Evolutionary conservation across 2,113 vertebrate genomes (phyloP), one percentile per base, ranked within the genome.

Genomic region (Stigmatopora nigra): DNA sequence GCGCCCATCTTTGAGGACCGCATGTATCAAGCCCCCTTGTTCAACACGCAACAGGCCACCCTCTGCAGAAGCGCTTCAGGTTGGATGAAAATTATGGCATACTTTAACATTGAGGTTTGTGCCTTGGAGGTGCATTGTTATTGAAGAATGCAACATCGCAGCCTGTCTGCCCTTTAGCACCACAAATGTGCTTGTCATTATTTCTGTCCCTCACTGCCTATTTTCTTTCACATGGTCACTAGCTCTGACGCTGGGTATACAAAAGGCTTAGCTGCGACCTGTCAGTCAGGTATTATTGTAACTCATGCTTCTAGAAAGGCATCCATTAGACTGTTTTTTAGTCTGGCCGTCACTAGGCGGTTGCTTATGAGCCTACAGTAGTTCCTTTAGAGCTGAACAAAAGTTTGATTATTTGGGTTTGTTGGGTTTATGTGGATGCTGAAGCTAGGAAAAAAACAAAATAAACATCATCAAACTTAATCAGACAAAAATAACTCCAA

Each of bases 1-100:
- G 93, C 93, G 15, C 95, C 95, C 5, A 97, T 98, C 78, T 99
- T 96, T 2, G 95, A 99, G 85, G 95, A 94, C 65, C 91, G 92
- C 71, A 90, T 94, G 0, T 95, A 93, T 76, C 94, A 94, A 77
- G 93, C 94, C 19, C 95, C 96, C 0, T 80, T 98, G 65, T 99
- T 94, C 83, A 93, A 94, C 57, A 90, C 91, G 14, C 92, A 94
- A 2, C 94, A 94, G 84, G 91, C 92, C 0, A 91, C 93, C 0
- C 58, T 97, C 45, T 97, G 94, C 77, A 92, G 93, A 75, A 87
- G 89, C 15, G 77, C 91, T 20, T 95, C 95, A 90, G 96, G 96
- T 99, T 82, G 49, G 82, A 61, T 7, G 1, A 15, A 61, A 14
- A 22, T 22, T 45, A 22, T 15, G 0, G 13, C 7, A 16, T 38